Evolutionary conservation across 2,113 vertebrate species (phyloP).

Genomic region (Pseudopipra pipra): DNA sequence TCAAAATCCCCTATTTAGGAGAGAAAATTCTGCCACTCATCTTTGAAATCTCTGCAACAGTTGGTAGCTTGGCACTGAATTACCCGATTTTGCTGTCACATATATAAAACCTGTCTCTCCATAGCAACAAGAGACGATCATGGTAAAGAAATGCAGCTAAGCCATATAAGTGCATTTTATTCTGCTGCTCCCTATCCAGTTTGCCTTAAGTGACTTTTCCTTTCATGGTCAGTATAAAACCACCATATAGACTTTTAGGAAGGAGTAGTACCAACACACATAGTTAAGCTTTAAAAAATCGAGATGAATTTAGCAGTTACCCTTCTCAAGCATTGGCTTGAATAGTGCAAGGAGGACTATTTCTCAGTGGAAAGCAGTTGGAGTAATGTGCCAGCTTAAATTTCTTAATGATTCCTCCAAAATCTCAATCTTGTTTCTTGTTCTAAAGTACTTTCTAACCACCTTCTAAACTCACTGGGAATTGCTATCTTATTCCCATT

Average conservation of each 20-base stretch:
- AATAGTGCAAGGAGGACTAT: background rate
- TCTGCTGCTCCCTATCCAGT: background rate
- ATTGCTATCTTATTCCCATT: background rate
- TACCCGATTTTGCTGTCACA: background rate
- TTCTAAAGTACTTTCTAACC: background rate
- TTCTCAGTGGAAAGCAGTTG: background rate
- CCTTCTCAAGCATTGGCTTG: background rate
- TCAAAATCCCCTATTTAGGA: background rate
- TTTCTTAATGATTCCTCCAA: background rate
- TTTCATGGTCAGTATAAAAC: background rate
- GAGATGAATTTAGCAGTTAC: background rate
- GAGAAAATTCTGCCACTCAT: background rate
- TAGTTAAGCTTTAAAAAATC: background rate
- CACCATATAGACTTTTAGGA: background rate
- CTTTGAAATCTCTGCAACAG: background rate
- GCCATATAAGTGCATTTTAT: background rate
- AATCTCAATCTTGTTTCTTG: background rate
- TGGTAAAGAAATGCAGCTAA: background rate
- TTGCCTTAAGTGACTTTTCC: conserved; percentile 40
- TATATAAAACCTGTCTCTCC: conserved; percentile 10
- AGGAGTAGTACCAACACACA: background rate
- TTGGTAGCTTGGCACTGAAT: background rate
- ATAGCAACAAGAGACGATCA: conserved; percentile 46
- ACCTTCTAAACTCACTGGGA: background rate
- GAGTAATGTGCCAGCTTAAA: background rate